Percentiles rank a stretch among this genome's conserved stretches.
Evolutionary conservation across 2,888 invertebrate genomes (phyloP).

Genomic region (Trissoscelio sp.): DNA sequence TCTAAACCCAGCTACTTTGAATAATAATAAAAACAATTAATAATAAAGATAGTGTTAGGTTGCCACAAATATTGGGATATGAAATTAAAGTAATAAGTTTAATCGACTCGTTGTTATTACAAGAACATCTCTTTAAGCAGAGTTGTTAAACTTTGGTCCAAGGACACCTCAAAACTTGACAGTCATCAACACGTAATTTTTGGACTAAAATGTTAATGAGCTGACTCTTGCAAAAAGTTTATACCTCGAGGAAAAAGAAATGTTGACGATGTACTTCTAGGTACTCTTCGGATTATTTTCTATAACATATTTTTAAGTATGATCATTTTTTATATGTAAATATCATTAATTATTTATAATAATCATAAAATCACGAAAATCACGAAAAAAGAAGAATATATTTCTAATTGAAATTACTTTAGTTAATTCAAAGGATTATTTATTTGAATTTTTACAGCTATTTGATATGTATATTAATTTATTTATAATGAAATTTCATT

Average conservation of each 20-base stretch:
- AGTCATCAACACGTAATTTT: slow-evolving; percentile 37
- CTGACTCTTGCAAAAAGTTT: slow-evolving; percentile 14
- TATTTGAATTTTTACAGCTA: no score
- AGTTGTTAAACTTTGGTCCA: slow-evolving; percentile 25
- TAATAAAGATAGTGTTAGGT: not conserved
- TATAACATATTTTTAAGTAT: no score
- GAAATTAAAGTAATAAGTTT: slow-evolving; percentile 5
- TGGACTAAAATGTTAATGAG: slow-evolving; percentile 38
- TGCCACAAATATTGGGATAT: slow-evolving; percentile 1
- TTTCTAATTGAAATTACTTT: no score
- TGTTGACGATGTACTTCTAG: slow-evolving; percentile 3
- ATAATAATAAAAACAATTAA: slow-evolving; percentile 27
- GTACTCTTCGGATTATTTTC: no score
- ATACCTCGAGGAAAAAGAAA: not conserved
- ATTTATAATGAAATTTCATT: no score
- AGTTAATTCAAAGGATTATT: no score
- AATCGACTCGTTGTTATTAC: slow-evolving; percentile 16
- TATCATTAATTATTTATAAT: no score
- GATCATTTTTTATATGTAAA: no score
- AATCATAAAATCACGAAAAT: no score
- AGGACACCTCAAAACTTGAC: slow-evolving; percentile 38
- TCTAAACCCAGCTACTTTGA: not conserved
- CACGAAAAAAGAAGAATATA: no score
- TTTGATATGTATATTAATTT: no score
- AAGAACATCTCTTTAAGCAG: slow-evolving; percentile 25